Conservation (phyloP, 2,797 vertebrate species). For the Brotula barbata region DNA sequence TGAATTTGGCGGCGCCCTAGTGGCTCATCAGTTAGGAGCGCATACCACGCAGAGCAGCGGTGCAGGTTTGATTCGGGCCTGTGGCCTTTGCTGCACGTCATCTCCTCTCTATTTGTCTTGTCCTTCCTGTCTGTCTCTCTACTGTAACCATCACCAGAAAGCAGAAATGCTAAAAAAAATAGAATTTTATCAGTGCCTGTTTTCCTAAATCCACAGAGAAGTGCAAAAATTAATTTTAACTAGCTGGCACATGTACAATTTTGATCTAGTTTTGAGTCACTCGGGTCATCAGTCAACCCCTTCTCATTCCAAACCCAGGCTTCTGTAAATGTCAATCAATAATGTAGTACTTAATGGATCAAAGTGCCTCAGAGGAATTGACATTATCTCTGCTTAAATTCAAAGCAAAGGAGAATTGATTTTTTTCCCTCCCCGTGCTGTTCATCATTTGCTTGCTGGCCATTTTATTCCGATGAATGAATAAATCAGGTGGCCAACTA, state of each 20-base stretch:
- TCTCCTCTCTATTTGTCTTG: too few relatives aligned
- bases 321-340: slow-evolving; percentile 78
- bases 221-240: slow-evolving; percentile 41
- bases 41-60: too few relatives aligned
- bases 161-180: too few relatives aligned
- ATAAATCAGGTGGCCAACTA: slow-evolving; percentile 50
- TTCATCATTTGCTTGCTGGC: slow-evolving; percentile 54
- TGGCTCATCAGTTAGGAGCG: too few relatives aligned
- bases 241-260: slow-evolving; percentile 40
- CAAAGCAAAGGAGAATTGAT: slow-evolving; percentile 59
- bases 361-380: slow-evolving; percentile 72
- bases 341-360: slow-evolving; percentile 77
- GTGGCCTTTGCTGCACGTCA: too few relatives aligned
- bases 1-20: too few relatives aligned
- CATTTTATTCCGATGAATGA: slow-evolving; percentile 58
- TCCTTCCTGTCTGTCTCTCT: too few relatives aligned
- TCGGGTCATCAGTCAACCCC: slow-evolving; percentile 22
- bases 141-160: too few relatives aligned
- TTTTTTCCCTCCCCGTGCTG: slow-evolving; percentile 19
- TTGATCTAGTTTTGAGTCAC: slow-evolving; percentile 33
- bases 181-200: too few relatives aligned
- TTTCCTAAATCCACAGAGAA: too few relatives aligned
- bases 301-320: slow-evolving; percentile 64
- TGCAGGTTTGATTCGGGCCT: too few relatives aligned
- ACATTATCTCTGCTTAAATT: slow-evolving; percentile 67